Evolutionary conservation across 1,140 invertebrate species (phyloP), one percentile per base, ranked within the genome.

Genomic region (Drosophila biarmipes): DNA sequence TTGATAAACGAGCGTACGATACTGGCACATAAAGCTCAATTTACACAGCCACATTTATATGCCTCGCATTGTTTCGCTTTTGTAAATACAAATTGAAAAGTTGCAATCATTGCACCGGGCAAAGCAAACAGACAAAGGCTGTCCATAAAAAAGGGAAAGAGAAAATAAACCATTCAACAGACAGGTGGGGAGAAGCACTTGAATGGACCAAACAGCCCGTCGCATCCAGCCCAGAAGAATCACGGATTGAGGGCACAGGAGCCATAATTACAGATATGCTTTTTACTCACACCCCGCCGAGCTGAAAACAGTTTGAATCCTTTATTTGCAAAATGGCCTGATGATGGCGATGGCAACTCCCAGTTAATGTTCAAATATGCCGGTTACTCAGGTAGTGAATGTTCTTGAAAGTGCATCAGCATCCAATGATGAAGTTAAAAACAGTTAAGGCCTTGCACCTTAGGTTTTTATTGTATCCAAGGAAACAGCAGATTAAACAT

Each of bases 201-300:
- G 58, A 34, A 72, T 48, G n/a, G 24, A 31, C 15, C 43, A 14
- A 17, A 15, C 46, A 48, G 12, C 48, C 27, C 37, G 48, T 34
- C n/a, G 14, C 2, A 53, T 48, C 48, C 29, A 40, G 38, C 57
- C 43, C 31, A 48, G 42, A 62, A 48, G 42, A 56, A 61, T 54
- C 21, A 43, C 43, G 31, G 43, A 54, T 46, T 52, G 45, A 38
- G 19, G 38, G 48, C 37, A 48, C 42, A 45, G 45, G 45, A 68
- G 46, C 48, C 53, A 75, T 87, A 82, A 82, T 86, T 87, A 85
- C 80, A 63, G 78, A 77, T 73, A 69, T 86, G 73, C 81, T 56
- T 63, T 61, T 53, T 62, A 38, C 38, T 27, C 64, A 17, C 58
- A 29, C 35, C 27, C 27, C 24, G 14, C 17, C 12, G 37, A 14